Percentiles rank a stretch among this genome's conserved stretches.
Conservation (phyloP, 2,888 invertebrate genomes). For the Dione vanillae region DNA sequence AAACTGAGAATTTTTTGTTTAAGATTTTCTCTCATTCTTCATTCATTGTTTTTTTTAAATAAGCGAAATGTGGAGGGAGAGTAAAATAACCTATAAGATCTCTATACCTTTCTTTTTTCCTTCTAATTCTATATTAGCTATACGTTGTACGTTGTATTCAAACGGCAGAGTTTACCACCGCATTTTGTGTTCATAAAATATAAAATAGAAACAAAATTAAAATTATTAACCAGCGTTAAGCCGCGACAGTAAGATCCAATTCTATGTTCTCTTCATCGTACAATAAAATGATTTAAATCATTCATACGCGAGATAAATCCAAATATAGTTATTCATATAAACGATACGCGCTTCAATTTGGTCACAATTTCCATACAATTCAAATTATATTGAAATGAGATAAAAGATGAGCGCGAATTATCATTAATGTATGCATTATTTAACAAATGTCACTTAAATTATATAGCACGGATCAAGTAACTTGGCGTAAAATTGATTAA, state of each 20-base stretch:
- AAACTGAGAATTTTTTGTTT: too few species aligned
- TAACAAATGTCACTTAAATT: conserved; percentile 19
- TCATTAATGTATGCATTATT: conserved; percentile 15
- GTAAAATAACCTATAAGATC: not conserved
- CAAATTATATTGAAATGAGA: conserved; percentile 22
- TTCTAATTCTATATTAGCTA: too few species aligned
- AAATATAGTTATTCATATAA: not conserved
- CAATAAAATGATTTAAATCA: conserved; percentile 4
- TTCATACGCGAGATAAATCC: not conserved
- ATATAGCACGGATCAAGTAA: conserved; percentile 1
- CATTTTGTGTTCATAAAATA: too few species aligned
- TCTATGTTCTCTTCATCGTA: not conserved
- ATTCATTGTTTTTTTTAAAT: not conserved
- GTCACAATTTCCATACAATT: conserved; percentile 20
- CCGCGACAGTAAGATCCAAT: not conserved
- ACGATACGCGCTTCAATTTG: not conserved
- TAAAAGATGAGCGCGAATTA: conserved; percentile 10
- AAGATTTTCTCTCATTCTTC: too few species aligned
- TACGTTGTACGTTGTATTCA: too few species aligned
- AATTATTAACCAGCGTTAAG: too few species aligned
- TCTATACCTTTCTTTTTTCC: not conserved
- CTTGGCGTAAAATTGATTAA: not conserved
- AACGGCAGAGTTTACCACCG: too few species aligned
- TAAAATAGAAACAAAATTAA: too few species aligned
- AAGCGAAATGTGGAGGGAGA: not conserved